These are phyloP conservation scores for Tor tambroides DNA, from an alignment of 2,113 vertebrate species.

Conservation along the genomic window DNA sequence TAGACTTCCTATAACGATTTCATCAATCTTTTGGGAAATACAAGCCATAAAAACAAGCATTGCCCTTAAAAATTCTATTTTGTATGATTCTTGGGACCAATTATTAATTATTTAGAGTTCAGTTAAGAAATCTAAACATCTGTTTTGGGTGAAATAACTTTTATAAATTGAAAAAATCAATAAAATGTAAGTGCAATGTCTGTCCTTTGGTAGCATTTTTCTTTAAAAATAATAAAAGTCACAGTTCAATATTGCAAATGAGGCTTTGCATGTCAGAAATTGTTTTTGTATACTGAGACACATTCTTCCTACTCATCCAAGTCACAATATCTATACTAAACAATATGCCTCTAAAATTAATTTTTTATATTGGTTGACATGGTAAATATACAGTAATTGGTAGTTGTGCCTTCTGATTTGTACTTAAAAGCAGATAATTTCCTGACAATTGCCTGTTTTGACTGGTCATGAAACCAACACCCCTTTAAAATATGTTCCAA, in stretches of 20 bases:
- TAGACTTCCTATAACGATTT: background rate
- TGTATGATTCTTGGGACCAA: background rate
- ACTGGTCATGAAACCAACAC: background rate
- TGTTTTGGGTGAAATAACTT: background rate
- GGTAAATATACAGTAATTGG: background rate
- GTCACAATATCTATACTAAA: background rate
- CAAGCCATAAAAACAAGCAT: constrained; percentile 38
- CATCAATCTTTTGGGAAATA: constrained; percentile 21
- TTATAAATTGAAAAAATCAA: background rate
- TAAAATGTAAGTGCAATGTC: background rate
- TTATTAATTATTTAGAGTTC: background rate
- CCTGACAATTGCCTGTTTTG: background rate
- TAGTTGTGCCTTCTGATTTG: constrained; percentile 25
- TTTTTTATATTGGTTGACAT: background rate
- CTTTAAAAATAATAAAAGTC: background rate
- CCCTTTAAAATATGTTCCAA: background rate
- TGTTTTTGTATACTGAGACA: background rate
- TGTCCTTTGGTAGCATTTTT: background rate
- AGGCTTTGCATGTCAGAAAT: background rate
- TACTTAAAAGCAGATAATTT: constrained; percentile 1
- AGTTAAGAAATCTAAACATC: background rate
- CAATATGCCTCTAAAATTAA: background rate
- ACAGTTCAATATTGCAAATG: background rate
- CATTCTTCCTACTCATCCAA: background rate
- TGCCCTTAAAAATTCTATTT: background rate